Evolutionary conservation across 2,113 vertebrate species (phyloP), one percentile per base, ranked within the genome.

Genomic region (Toxotes chatareus): DNA sequence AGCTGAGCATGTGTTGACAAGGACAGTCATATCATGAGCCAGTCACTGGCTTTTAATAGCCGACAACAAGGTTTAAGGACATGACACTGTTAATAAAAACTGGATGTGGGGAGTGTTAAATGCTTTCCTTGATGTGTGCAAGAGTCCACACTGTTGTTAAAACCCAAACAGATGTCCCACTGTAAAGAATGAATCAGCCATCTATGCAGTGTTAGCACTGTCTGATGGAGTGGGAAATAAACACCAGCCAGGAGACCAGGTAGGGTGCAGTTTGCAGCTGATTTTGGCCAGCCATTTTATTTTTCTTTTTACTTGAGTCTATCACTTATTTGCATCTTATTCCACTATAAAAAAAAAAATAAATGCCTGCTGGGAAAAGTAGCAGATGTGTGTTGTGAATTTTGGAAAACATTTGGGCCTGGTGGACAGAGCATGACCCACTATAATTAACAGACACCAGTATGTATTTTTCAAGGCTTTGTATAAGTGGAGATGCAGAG

Each of bases 111-210:
- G 42, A 32, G 49, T 47, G 59, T 42, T 74, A 77, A 59, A n/a
- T 40, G 51, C 10, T 63, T 34, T 40, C 70, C 59, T 56, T 55
- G 32, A 46, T 53, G 62, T 53, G 57, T 80, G 73, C 63, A 49
- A 6, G 49, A 11, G 7, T 63, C 23, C 74, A 31, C 65, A 23
- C 51, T 61, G 76, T 65, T 61, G 57, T 82, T 70, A 75, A 67
- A 62, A 40, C 51, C 55, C 59, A 42, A 55, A 72, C 84, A 84
- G 80, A 78, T 86, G 80, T 81, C 73, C 31, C 62, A 6, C 21
- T 62, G 9, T 57, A 14, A 32, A 65, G 31, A 49, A n/a, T 72
- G 65, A 75, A 56, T 78, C 77, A 80, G 71, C 38, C 73, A 34
- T 61, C 32, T 31, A 32, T 12, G 27, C 60, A n/a, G 49, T 32